Percentiles rank a stretch among this genome's conserved stretches.
Conservation (phyloP, 2,888 invertebrate genomes). For the Chloromyia formosa region DNA sequence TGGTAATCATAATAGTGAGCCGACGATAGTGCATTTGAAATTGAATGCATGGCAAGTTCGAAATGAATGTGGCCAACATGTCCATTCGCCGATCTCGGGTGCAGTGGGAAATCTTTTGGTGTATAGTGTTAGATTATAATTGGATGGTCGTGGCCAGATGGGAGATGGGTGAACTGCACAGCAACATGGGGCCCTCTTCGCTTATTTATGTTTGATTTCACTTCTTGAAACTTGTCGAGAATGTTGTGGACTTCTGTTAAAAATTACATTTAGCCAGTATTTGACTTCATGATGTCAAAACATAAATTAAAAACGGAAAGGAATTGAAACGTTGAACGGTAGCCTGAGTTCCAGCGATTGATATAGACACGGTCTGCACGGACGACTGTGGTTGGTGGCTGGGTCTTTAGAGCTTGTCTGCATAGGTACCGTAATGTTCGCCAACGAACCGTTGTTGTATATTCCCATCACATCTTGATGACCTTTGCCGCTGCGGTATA, state of each 20-base stretch:
- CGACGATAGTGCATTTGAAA: slow-evolving; percentile 2
- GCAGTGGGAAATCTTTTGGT: not conserved
- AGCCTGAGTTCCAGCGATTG: not conserved
- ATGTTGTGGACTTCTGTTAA: slow-evolving; percentile 15
- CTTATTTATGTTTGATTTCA: not conserved
- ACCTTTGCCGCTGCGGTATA: slow-evolving; percentile 13
- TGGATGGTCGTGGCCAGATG: slow-evolving; percentile 30
- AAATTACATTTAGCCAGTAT: slow-evolving; percentile 28
- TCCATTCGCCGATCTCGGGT: not conserved
- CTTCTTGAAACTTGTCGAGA: not conserved
- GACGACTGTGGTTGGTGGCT: not conserved
- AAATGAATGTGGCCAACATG: not conserved
- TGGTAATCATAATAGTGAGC: slow-evolving; percentile 34
- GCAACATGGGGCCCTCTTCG: not conserved
- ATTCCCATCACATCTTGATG: slow-evolving; percentile 6
- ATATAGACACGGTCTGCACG: not conserved
- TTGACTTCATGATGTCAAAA: slow-evolving; percentile 32
- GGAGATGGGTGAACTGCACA: slow-evolving; percentile 6
- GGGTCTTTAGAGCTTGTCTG: not conserved
- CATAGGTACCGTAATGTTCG: slow-evolving; percentile 22
- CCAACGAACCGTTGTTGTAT: slow-evolving; percentile 11
- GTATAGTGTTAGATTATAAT: slow-evolving; percentile 29
- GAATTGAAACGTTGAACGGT: slow-evolving; percentile 32
- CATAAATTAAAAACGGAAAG: slow-evolving; percentile 25
- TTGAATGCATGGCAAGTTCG: not conserved